phyloP scores from a whole-genome alignment of 2,113 vertebrate species.

The Leptocoma aspasia region DNA sequence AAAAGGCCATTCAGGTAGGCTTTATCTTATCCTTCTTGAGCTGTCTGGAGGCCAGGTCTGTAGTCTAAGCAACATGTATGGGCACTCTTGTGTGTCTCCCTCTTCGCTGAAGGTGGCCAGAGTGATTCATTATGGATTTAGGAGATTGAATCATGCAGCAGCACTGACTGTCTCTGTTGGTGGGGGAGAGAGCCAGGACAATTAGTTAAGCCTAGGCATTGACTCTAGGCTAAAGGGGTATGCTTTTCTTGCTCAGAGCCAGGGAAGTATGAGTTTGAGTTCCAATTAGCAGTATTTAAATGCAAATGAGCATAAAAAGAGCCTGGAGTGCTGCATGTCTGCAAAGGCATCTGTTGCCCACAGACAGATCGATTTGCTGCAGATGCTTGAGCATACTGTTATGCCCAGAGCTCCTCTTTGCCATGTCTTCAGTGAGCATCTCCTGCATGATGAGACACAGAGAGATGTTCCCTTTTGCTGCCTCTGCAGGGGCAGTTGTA shows the following conservation, averaged over 20 bases:
- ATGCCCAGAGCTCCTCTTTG: neutral
- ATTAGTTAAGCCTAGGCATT: neutral
- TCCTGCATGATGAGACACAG: neutral
- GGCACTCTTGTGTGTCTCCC: neutral
- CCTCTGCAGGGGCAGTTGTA: neutral
- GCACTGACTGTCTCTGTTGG: neutral
- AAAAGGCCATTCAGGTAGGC: neutral
- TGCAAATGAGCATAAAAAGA: constrained; percentile 2
- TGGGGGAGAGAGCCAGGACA: neutral
- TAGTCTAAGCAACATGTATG: neutral
- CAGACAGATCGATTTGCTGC: neutral
- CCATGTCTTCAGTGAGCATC: neutral
- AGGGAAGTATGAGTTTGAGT: neutral
- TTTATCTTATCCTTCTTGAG: neutral
- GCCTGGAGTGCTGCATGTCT: neutral
- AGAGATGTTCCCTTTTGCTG: neutral
- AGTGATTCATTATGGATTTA: neutral
- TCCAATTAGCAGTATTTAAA: neutral
- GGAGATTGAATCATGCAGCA: neutral
- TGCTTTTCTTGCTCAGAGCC: neutral
- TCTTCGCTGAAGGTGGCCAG: neutral
- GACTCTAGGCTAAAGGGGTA: neutral
- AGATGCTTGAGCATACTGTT: neutral
- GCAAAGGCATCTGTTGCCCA: constrained; percentile 5
- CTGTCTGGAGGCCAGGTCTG: neutral